Evolutionary conservation across 2,888 invertebrate genomes (phyloP), one percentile per base, ranked within the genome.

Genomic region (Caenorhabditis japonica): DNA sequence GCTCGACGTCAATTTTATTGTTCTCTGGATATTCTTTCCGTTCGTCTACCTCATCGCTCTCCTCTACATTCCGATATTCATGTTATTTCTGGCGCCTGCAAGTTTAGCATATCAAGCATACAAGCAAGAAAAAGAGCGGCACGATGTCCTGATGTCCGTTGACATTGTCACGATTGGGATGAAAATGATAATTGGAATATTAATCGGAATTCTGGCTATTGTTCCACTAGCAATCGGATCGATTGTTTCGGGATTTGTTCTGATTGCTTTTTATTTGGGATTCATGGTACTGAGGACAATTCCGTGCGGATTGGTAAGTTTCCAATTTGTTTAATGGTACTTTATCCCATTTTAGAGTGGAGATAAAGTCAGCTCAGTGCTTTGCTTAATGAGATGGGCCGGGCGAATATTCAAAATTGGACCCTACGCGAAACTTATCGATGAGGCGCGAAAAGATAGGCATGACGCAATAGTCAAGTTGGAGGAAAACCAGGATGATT

Each of bases 401-500:
- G 73, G 73, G 2, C 23, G 68, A 5, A 4, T 73, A 1, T 58
- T 72, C 36, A 61, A 49, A 41, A 52, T 73, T n/a, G 73, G 73
- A 15, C 68, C 73, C 3, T 73, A 68, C 43, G 73, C 55, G 4
- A 56, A 25, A 41, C 38, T 73, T 17, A 13, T 73, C 17, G 38
- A 56, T 19, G 73, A 73, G 27, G 73, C 73, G 0, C 25, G 56
- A 38, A 27, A 27, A 55, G 56, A 64, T 8, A 39, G 64, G 19
- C 38, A 39, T 5, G 66, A 59, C 21, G 71, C 71, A 10, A 15
- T 64, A 13, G 4, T 52, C 33, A 71, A 71, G 34, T 12, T 71
- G 56, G 71, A 71, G 46, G 59, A 62, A 19, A 61, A 71, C 23
- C 47, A 58, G 13, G 70, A 71, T 30, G 70, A 71, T 19, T 71